Evolutionary conservation across 2,888 invertebrate species (phyloP).

Genomic region (Autographa gamma): DNA sequence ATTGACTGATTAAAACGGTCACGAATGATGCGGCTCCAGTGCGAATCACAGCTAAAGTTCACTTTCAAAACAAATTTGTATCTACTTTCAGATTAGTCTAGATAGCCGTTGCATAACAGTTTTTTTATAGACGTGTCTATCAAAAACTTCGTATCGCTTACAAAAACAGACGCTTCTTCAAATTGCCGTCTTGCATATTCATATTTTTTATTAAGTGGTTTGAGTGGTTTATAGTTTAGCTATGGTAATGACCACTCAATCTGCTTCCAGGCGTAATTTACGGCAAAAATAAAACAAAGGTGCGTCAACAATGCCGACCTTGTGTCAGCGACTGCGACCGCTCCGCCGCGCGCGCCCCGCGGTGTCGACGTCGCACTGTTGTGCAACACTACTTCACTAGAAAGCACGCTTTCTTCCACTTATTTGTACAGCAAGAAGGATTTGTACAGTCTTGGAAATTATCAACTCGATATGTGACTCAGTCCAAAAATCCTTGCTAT

Average conservation of each 20-base stretch:
- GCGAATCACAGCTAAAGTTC: slow-evolving; percentile 62
- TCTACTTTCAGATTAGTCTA: slow-evolving; percentile 35
- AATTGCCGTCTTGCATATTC: slow-evolving; percentile 49
- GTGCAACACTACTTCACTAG: slow-evolving; percentile 66
- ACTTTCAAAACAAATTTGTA: slow-evolving; percentile 58
- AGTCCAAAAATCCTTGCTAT: slow-evolving; percentile 47
- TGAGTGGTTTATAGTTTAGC: slow-evolving; percentile 59
- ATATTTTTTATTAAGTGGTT: slow-evolving; percentile 55
- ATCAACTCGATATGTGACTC: slow-evolving; percentile 47
- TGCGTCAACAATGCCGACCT: slow-evolving; percentile 72
- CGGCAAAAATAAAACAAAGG: slow-evolving; percentile 72
- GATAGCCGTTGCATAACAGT: slow-evolving; percentile 31
- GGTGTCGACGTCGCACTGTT: slow-evolving; percentile 31
- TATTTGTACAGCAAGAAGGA: slow-evolving; percentile 54
- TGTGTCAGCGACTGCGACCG: slow-evolving; percentile 54
- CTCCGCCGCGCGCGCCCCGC: slow-evolving; percentile 44
- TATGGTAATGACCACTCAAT: slow-evolving; percentile 67
- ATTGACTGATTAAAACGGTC: slow-evolving; percentile 71
- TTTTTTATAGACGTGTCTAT: slow-evolving; percentile 18
- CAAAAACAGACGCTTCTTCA: slow-evolving; percentile 28
- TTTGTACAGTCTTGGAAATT: slow-evolving; percentile 37
- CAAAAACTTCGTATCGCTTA: slow-evolving; percentile 9
- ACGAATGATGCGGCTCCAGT: slow-evolving; percentile 64
- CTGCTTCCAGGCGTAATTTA: slow-evolving; percentile 54
- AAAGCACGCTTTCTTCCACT: slow-evolving; percentile 79